Evolutionary conservation across 2,888 invertebrate species (phyloP), one percentile per base, ranked within the genome.

Genomic region (Leptopilina myrica): DNA sequence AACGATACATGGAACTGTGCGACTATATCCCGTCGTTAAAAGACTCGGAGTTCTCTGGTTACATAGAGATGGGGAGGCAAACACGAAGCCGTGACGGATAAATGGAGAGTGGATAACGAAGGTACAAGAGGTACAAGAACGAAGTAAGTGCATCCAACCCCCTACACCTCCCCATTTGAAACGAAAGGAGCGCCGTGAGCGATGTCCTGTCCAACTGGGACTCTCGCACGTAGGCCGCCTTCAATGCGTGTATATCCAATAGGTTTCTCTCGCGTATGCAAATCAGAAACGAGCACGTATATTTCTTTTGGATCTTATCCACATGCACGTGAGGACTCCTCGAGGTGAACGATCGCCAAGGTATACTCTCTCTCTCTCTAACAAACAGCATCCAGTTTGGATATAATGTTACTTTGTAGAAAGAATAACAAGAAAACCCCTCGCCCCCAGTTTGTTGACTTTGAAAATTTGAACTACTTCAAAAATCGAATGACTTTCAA

Each of bases 21-120:
- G 76, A 80, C 80, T 67, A 76, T 78, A 65, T 78, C 79, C 81
- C 84, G 78, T 73, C 80, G 86, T 89, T 88, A 89, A 89, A 86
- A 87, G 84, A 85, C 86, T 86, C 86, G 83, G 84, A 85, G 86
- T 86, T 90, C 88, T 89, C 88, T 86, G 86, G 86, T 89, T 89
- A 89, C 90, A 85, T 84, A 86, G 85, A 86, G 82, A 82, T 79
- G 66, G 78, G 77, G 78, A 43, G 65, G 67, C 76, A 79, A 78
- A 83, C 81, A 80, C 80, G 82, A 62, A 67, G 77, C 67, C 86
- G 81, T 86, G 87, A 87, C 89, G 88, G 87, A 90, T 89, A 89
- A 90, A 90, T 88, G 89, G 87, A 80, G 85, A 87, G 88, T 88
- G 89, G 88, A 90, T 90, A 90, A 90, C 89, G 89, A 88, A 90